phyloP scores from a whole-genome alignment of 37 sponge, comb jelly and placozoan genomes.

The Axinella damicornis region DNA sequence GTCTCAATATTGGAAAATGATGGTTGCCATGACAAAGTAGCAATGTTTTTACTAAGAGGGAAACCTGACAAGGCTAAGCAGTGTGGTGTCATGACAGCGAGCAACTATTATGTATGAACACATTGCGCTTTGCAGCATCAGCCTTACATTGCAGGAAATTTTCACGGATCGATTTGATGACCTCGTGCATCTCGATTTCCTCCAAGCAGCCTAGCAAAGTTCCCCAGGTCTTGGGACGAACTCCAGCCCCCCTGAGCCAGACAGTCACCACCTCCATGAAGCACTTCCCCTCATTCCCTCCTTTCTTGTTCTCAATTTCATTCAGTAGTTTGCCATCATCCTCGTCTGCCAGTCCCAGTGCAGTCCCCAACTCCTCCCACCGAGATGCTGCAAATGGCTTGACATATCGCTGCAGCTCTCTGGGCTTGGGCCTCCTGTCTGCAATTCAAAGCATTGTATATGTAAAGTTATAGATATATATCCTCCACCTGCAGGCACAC shows the following conservation, averaged over 20 bases:
- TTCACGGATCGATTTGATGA: neutral
- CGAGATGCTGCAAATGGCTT: neutral
- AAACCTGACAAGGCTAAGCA: no score
- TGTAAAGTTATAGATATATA: no score
- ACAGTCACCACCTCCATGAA: neutral
- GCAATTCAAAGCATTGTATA: no score
- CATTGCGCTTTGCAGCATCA: no score
- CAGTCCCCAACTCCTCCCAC: conserved; percentile 21
- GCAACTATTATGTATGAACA: no score
- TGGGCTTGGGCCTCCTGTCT: neutral
- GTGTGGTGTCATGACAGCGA: no score
- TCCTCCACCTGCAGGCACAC: no score
- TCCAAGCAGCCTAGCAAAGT: conserved; percentile 13
- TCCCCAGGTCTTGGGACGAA: neutral
- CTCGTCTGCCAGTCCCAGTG: conserved; percentile 5
- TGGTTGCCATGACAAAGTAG: no score
- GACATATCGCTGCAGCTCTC: conserved; percentile 22
- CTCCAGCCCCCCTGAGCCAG: conserved; percentile 5
- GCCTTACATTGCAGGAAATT: neutral
- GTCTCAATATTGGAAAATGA: no score
- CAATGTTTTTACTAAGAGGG: no score
- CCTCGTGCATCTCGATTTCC: neutral
- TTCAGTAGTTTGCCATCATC: neutral
- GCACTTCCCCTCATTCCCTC: neutral
- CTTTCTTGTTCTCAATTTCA: neutral